Conservation (phyloP, 2,797 vertebrate genomes). For the Fundulus diaphanus region DNA sequence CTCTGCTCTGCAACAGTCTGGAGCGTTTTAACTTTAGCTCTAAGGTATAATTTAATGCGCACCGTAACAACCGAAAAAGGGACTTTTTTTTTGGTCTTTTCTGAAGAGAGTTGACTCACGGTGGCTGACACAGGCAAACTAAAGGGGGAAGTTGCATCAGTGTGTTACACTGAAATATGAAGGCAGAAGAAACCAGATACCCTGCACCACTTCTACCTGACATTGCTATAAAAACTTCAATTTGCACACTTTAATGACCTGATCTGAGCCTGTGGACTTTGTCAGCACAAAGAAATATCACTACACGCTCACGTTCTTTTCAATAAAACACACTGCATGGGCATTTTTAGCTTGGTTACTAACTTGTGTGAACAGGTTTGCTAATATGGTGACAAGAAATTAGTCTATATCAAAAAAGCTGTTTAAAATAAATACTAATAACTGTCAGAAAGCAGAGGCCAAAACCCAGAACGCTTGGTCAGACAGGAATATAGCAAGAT, state of each 20-base stretch:
- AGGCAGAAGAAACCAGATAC: conserved; percentile 39
- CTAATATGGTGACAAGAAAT: neutral
- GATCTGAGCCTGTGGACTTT: neutral
- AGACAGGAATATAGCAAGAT: conserved; percentile 67
- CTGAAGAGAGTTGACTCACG: conserved; percentile 62
- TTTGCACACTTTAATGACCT: neutral
- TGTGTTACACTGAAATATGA: conserved; percentile 57
- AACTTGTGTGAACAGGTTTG: neutral
- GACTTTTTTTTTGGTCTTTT: conserved; percentile 26
- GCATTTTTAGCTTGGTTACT: neutral
- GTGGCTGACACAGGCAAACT: conserved; percentile 68
- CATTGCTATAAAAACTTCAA: conserved; percentile 4
- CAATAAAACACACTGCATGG: neutral
- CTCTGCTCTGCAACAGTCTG: neutral
- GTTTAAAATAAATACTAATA: neutral
- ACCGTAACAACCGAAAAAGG: neutral
- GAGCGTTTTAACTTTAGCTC: conserved; percentile 1
- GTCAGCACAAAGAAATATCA: neutral
- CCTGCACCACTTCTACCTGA: conserved; percentile 27
- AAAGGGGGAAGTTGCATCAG: conserved; percentile 82
- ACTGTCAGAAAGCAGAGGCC: conserved; percentile 19
- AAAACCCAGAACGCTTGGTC: neutral
- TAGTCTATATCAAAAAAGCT: neutral
- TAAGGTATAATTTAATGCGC: neutral
- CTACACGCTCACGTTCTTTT: neutral